Evolutionary conservation across 1,140 invertebrate genomes (phyloP), one percentile per base, ranked within the genome.

Genomic region (Pomacea maculata): DNA sequence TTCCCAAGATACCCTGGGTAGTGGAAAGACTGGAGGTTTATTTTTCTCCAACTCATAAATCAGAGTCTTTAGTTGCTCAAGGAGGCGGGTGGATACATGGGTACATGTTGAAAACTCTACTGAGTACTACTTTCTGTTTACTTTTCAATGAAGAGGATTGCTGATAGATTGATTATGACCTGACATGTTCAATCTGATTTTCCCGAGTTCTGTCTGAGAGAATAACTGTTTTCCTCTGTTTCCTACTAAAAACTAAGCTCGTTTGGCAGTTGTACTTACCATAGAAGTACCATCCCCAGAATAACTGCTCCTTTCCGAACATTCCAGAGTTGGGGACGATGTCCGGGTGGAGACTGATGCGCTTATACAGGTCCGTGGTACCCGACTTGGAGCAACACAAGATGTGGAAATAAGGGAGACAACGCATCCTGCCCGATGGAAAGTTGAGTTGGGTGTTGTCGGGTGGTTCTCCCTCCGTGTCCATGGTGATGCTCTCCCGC

Each of bases 381-480:
- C 85, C 88, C 79, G 85, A 83, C 71, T 89, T 89, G 70, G 86
- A 87, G 55, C 86, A 80, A 8, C 88, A 87, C 1, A 88, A 79
- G 17, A 89, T 75, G 25, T 88, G 85, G 57, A 88, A 89, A 78
- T 88, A 89, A 8, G 88, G 88, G 14, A 88, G 79, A 72, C 88
- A 89, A 1, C 75, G 82, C 15, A 87, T 75, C 29, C 10, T 12
- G 8, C 64, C 1, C 11, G 11, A 9, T 7, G 9, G 11, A 61
- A 61, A 17, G 9, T 17, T 17, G 11, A 34, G n/a, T 1, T n/a
- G 12, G 21, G 11, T n/a, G 21, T 6, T 70, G 14, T 70, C 67
- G 1, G 6, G 17, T 25, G 54, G 54, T 9, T 12, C 54, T 10
- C 21, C 29, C 15, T 52, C 25, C 5, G 17, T 34, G 9, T 55